phyloP scores from a whole-genome alignment of 2,888 invertebrate species.

The Petrolisthes manimaculis region DNA sequence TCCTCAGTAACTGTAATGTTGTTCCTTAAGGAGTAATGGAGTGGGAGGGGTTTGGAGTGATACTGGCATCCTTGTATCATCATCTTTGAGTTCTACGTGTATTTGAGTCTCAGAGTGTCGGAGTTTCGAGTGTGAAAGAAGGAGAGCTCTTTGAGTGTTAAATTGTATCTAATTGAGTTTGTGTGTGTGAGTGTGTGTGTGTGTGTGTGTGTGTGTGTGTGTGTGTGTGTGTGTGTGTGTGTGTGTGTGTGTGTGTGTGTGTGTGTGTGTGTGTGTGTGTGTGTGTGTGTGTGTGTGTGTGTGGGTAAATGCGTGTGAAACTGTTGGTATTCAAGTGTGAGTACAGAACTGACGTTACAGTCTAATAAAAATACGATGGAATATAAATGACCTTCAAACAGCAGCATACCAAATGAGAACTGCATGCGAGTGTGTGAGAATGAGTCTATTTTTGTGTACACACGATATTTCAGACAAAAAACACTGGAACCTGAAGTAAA shows the following conservation, averaged over 20 bases:
- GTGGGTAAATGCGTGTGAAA: too few relatives aligned
- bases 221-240: slow-evolving; percentile 13
- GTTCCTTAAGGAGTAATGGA: not conserved
- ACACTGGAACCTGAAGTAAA: too few relatives aligned
- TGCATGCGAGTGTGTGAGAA: too few relatives aligned
- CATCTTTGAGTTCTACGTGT: not conserved
- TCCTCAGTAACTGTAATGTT: too few relatives aligned
- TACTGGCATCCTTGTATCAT: not conserved
- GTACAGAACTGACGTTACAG: too few relatives aligned
- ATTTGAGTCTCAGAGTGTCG: not conserved
- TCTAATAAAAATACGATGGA: too few relatives aligned
- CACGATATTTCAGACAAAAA: too few relatives aligned
- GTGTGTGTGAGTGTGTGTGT: not conserved
- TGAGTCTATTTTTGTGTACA: too few relatives aligned
- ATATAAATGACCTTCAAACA: too few relatives aligned
- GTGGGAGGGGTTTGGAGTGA: not conserved
- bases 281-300: not conserved
- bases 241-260: slow-evolving; percentile 10
- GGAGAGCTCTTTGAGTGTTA: not conserved
- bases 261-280: slow-evolving; percentile 2
- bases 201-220: slow-evolving; percentile 19
- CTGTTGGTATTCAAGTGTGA: too few relatives aligned
- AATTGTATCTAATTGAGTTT: not conserved
- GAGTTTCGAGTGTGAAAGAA: not conserved
- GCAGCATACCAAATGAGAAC: too few relatives aligned